Base-by-base conservation (phyloP, 1,140 invertebrate genomes). In the Drosophila sp. region DNA sequence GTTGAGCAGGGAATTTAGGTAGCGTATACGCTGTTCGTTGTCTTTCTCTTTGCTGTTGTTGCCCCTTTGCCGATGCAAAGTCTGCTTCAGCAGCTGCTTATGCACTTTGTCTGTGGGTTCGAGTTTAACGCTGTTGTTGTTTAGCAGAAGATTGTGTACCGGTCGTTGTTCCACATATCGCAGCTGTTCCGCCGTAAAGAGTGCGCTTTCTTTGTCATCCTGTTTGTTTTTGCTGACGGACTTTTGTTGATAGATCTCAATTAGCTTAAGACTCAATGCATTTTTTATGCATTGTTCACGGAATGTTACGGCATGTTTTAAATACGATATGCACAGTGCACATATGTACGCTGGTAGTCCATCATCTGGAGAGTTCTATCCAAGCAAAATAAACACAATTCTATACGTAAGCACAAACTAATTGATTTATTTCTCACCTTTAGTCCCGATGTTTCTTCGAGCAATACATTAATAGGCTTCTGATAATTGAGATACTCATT, bases 401-500 rank as follows among this genome's bases (percentile, higher is more conserved):
- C 2, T 16, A 6, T 29, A 29, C 5, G 4, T 40, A 29, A 51
- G 13, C n/a, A 2, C 1, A 7, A 18, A n/a, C 0, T 21, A 27
- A 13, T 0, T 40, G 0, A 34, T 11, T 8, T 0, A 13, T 0
- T 34, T 21, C 29, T 73, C 62, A 91, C 90, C 48, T 87, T 90
- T 2, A 91, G 63, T 32, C 90, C 90, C 1, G 90, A 89, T 32
- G 86, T 91, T 53, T 91, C 90, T 38, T 91, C 90, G 0, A 91
- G 56, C 21, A 91, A 9, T 8, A 78, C 50, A 58, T 73, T 90
- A 6, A 91, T 91, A 4, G 86, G 84, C 36, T 91, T 91, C 41
- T 91, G 89, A 80, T 83, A 91, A 36, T 90, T 78, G 8, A 91
- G 67, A 78, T 80, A 91, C 38, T 91, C 90, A 50, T 91, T 91